Percentiles rank a stretch among this genome's conserved stretches.
Evolutionary conservation across 2,113 vertebrate genomes (phyloP).

Genomic region (Origma solitaria): DNA sequence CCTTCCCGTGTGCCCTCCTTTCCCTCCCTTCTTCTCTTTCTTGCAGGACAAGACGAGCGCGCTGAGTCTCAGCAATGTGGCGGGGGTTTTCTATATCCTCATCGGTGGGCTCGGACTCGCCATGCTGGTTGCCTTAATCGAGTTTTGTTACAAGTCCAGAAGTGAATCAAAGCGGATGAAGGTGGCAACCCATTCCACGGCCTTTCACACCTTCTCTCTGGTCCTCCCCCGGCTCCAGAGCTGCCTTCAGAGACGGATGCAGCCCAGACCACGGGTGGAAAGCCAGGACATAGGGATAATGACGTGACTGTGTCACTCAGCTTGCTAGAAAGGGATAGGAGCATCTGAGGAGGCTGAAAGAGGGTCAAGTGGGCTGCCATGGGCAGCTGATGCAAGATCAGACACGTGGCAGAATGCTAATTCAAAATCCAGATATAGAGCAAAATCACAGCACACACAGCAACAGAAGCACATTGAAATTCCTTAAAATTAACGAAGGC

Average conservation of each 20-base stretch:
- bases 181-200: slow-evolving; percentile 85
- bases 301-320: not conserved
- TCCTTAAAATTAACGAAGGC: not conserved
- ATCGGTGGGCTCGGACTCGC: slow-evolving; percentile 97
- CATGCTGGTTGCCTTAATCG: slow-evolving; percentile 99
- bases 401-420: not conserved
- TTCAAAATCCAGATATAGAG: not conserved
- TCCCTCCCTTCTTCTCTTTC: slow-evolving; percentile 45
- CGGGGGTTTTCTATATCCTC: slow-evolving; percentile 99
- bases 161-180: slow-evolving; percentile 98
- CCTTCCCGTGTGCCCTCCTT: slow-evolving; percentile 24
- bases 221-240: slow-evolving; percentile 73
- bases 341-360: not conserved
- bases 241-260: slow-evolving; percentile 78
- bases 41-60: slow-evolving; percentile 97
- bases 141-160: slow-evolving; percentile 99
- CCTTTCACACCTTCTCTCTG: slow-evolving; percentile 83
- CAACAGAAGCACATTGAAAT: not conserved
- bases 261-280: slow-evolving; percentile 40
- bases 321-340: not conserved
- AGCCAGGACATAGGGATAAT: not conserved
- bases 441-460: not conserved
- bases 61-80: slow-evolving; percentile 98
- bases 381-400: not conserved
- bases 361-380: not conserved